A percentile compares a stretch with the other conserved stretches of the same genome.
phyloP scores from a whole-genome alignment of 2,888 invertebrate species.

The Lasioglossum oenotherae region DNA sequence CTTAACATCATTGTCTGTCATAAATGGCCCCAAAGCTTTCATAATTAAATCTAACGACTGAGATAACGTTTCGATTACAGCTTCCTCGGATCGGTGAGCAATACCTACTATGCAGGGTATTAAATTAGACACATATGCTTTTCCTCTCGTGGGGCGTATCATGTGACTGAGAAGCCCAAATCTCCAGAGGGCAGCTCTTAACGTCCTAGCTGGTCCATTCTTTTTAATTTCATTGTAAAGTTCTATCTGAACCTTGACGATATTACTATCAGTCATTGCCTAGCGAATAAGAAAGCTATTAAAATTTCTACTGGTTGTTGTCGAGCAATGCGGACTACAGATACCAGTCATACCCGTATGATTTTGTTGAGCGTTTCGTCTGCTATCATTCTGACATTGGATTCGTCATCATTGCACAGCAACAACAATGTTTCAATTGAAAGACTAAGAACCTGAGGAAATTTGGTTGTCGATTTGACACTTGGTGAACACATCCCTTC shows the following conservation, averaged over 20 bases:
- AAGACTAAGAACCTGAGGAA: slow-evolving; percentile 88
- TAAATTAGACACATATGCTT: slow-evolving; percentile 91
- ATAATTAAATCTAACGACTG: slow-evolving; percentile 88
- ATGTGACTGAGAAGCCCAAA: slow-evolving; percentile 91
- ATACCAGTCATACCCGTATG: slow-evolving; percentile 86
- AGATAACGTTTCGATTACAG: slow-evolving; percentile 89
- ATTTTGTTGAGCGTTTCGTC: slow-evolving; percentile 93
- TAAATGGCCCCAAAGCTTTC: slow-evolving; percentile 88
- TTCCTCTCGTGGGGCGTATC: slow-evolving; percentile 91
- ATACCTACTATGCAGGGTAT: slow-evolving; percentile 91
- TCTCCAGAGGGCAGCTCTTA: slow-evolving; percentile 91
- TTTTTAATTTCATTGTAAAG: slow-evolving; percentile 93
- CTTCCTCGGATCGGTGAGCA: slow-evolving; percentile 89
- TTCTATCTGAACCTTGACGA: slow-evolving; percentile 91
- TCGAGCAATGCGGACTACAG: neutral
- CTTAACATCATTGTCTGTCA: slow-evolving; percentile 90
- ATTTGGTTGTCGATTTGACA: slow-evolving; percentile 87
- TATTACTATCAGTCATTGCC: slow-evolving; percentile 88
- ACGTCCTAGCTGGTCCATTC: slow-evolving; percentile 89
- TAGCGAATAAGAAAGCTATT: slow-evolving; percentile 68
- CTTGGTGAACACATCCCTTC: slow-evolving; percentile 89
- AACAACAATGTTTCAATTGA: slow-evolving; percentile 90
- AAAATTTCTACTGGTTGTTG: neutral
- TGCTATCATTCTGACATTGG: slow-evolving; percentile 91
- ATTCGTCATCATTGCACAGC: slow-evolving; percentile 91